Evolutionary conservation across 2,113 vertebrate genomes (phyloP).

Genomic region (Chaenogobius annularis): DNA sequence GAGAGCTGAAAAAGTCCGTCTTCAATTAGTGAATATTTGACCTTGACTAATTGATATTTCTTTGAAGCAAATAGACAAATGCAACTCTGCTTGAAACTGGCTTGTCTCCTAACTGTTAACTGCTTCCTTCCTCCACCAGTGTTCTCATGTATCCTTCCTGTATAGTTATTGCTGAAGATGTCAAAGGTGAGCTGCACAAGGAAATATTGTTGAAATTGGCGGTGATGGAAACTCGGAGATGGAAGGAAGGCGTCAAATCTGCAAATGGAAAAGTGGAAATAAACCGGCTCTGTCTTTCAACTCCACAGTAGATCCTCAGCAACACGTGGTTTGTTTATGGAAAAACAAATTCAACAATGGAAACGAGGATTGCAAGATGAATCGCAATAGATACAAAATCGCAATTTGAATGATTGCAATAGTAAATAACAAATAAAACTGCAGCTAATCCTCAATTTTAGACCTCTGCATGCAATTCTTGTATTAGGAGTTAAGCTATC

Average conservation of each 20-base stretch:
- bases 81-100: conserved; percentile 10
- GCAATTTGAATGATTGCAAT: too few relatives aligned
- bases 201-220: conserved; percentile 43
- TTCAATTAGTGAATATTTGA: conserved; percentile 5
- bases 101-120: conserved; percentile 25
- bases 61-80: not conserved
- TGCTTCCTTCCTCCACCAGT: conserved; percentile 55
- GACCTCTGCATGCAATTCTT: too few relatives aligned
- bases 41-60: not conserved
- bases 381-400: too few relatives aligned
- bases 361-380: too few relatives aligned
- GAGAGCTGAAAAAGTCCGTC: not conserved
- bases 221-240: conserved; percentile 22
- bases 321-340: not conserved
- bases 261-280: conserved; percentile 28
- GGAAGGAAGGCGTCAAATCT: conserved; percentile 32
- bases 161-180: conserved; percentile 32
- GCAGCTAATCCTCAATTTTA: too few relatives aligned
- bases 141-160: conserved; percentile 64
- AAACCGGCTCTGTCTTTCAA: conserved; percentile 35
- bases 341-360: not conserved
- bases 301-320: not conserved
- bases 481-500: too few relatives aligned
- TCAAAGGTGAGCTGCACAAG: conserved; percentile 70
- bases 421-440: not conserved